These are phyloP conservation scores for Ornithoptera priamus DNA, from an alignment of 2,888 invertebrate species.

Conservation along the genomic window DNA sequence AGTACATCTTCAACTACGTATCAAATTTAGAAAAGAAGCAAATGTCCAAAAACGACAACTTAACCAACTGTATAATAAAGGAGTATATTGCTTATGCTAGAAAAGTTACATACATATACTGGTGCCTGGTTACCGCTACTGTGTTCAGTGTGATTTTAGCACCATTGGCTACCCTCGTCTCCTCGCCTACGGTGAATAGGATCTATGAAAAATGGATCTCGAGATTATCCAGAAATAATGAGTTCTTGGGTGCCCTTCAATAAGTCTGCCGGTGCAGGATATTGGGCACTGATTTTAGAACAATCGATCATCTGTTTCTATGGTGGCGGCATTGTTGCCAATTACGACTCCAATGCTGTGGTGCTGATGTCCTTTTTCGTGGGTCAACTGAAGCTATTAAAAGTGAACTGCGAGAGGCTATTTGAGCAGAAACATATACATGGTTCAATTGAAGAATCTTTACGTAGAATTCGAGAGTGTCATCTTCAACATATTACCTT, in stretches of 20 bases:
- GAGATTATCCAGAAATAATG: constrained; percentile 62
- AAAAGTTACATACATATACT: constrained; percentile 58
- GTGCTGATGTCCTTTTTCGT: constrained; percentile 66
- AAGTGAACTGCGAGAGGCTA: constrained; percentile 51
- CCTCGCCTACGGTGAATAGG: constrained; percentile 42
- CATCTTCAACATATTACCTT: constrained; percentile 56
- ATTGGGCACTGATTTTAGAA: constrained; percentile 47
- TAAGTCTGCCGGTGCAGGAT: constrained; percentile 53
- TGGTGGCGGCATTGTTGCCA: constrained; percentile 65
- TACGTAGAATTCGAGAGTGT: constrained; percentile 51
- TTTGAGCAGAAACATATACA: constrained; percentile 44
- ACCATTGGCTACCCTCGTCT: constrained; percentile 51
- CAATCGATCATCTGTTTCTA: constrained; percentile 59
- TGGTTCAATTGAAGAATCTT: constrained; percentile 41
- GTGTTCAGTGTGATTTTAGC: constrained; percentile 56
- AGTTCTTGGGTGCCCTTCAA: constrained; percentile 69
- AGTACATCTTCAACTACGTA: constrained; percentile 49
- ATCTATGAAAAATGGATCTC: constrained; percentile 45
- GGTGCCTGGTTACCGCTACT: constrained; percentile 55
- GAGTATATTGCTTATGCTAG: constrained; percentile 59
- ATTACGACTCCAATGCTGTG: constrained; percentile 64
- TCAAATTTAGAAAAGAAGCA: constrained; percentile 53
- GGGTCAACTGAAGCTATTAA: constrained; percentile 62
- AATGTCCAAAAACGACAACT: constrained; percentile 41
- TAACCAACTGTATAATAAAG: constrained; percentile 42